phyloP scores from a whole-genome alignment of 2,797 vertebrate genomes.

The Coracias cyanogaster region DNA sequence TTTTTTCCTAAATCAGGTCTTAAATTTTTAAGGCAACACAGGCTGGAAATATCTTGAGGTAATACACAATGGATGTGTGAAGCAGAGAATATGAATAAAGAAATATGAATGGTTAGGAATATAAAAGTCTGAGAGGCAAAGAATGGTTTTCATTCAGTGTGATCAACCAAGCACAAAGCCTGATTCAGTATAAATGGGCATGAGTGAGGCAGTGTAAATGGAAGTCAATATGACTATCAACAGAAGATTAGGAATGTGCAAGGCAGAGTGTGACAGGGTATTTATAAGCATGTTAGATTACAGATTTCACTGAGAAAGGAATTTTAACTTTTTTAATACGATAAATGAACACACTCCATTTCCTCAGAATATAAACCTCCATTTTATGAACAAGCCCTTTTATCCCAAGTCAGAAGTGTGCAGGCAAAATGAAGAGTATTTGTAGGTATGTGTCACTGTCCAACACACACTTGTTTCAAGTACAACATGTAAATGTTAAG shows the following conservation, averaged over 20 bases:
- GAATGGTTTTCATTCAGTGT: not conserved
- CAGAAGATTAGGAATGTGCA: conserved; percentile 18
- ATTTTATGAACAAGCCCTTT: not conserved
- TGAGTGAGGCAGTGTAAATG: not conserved
- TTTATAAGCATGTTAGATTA: conserved; percentile 2
- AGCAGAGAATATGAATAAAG: not conserved
- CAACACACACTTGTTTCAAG: not conserved
- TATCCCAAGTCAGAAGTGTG: not conserved
- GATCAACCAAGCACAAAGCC: not conserved
- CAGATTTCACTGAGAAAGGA: not conserved
- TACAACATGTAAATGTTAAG: fast-evolving
- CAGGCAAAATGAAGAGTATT: not conserved
- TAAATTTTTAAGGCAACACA: not conserved
- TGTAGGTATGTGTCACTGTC: not conserved
- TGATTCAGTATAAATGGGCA: not conserved
- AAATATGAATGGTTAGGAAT: not conserved
- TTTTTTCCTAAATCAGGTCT: not conserved
- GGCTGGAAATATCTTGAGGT: not conserved
- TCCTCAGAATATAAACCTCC: not conserved
- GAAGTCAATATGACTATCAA: not conserved
- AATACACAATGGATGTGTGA: not conserved
- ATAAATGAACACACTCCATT: not conserved
- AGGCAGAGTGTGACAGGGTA: not conserved
- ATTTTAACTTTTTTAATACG: not conserved
- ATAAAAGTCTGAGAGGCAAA: not conserved